phyloP scores from a whole-genome alignment of 2,797 vertebrate species.

The Propithecus deckenii region DNA sequence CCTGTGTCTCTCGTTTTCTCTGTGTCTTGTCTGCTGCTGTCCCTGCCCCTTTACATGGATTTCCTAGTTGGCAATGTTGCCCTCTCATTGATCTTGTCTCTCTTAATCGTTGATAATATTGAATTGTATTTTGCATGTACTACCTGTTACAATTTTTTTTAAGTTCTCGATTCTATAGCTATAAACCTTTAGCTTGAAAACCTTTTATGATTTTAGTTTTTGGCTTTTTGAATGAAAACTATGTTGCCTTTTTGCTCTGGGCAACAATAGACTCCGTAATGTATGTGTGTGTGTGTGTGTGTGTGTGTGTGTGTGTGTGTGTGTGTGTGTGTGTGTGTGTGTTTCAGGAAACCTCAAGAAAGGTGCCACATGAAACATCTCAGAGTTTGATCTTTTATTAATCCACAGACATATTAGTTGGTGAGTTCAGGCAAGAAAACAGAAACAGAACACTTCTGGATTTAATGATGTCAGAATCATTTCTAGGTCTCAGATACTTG shows the following conservation, averaged over 20 bases:
- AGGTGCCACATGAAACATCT: neutral
- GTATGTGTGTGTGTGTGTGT: neutral
- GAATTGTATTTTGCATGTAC: neutral
- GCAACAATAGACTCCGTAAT: neutral
- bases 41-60: neutral
- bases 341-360: neutral
- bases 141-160: neutral
- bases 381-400: neutral
- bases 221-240: neutral
- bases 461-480: constrained; percentile 42
- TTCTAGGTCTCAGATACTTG: neutral
- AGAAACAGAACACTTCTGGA: constrained; percentile 11
- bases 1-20: neutral
- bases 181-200: neutral
- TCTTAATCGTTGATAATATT: neutral
- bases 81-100: neutral
- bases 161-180: neutral
- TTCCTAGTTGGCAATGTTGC: neutral
- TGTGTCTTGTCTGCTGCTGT: neutral
- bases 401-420: neutral
- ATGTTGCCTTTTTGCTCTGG: neutral
- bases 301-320: neutral
- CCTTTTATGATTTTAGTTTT: neutral
- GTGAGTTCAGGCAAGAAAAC: neutral
- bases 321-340: neutral